Base-by-base conservation (phyloP, 2,888 invertebrate genomes). In the Pseudococcus longispinus region DNA sequence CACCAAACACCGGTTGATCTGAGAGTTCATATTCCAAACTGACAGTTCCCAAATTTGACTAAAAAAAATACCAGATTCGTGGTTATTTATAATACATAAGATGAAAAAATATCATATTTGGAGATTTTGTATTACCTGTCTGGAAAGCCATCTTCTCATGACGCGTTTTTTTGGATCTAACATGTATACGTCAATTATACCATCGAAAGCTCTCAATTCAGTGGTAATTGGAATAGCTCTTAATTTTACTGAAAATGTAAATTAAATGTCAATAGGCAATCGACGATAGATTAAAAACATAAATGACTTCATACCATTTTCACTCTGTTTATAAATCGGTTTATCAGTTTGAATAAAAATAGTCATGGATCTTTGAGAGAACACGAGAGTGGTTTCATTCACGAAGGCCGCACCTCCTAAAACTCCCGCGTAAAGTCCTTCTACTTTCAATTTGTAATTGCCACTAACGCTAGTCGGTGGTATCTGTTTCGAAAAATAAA, bases 321-420 rank as follows among this genome's bases (percentile, higher is more conserved):
- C 96, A 6, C 96, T 95, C 91, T 98, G 98, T 94, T 95, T 97
- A 90, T 98, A 98, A 6, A 98, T 94, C 0, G 98, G 98, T 90
- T 97, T 97, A 90, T 98, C 97, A 89, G 96, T 94, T 91, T 98
- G 98, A 89, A 98, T 95, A 90, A 98, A 97, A 88, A 98, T 96
- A 0, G 98, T 97, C 95, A 98, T 96, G 83, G 97, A 97, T 60
- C 98, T 93, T 89, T 95, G 95, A 0, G 96, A 96, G 91, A 98
- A 98, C 1, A 93, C 92, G 18, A 98, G 92, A 88, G 93, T 92
- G 0, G 97, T 97, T 90, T 97, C 97, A 90, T 98, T 98, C 77
- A 94, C 91, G 91, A 98, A 98, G 0, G 97, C 96, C 86, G 95
- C 94, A 0, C 98, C 98, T 9, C 97, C 97, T 87, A 94, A 93